These are phyloP conservation scores for Catocala nupta DNA, from an alignment of 2,888 invertebrate genomes.

Conservation along the genomic window DNA sequence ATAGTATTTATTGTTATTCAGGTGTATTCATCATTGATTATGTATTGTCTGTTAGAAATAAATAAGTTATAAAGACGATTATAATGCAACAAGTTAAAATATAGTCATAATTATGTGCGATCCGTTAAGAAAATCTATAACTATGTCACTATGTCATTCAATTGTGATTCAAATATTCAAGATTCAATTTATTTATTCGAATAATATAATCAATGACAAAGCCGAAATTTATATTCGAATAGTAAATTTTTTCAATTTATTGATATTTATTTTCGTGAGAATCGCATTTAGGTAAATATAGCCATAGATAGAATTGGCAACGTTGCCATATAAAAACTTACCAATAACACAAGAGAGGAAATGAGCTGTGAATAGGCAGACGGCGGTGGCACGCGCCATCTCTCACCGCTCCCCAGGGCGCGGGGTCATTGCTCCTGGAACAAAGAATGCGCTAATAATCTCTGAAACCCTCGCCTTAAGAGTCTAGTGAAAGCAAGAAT, in stretches of 20 bases:
- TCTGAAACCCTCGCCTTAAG: conserved; percentile 30
- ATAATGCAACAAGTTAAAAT: no score
- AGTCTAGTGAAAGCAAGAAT: conserved; percentile 3
- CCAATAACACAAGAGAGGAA: conserved; percentile 83
- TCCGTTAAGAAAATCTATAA: no score
- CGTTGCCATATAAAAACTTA: conserved; percentile 58
- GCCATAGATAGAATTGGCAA: neutral
- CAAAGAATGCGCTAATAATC: conserved; percentile 75
- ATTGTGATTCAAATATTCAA: no score
- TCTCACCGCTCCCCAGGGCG: conserved; percentile 53
- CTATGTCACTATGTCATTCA: no score
- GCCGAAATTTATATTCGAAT: no score
- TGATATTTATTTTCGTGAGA: neutral
- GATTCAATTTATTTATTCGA: no score
- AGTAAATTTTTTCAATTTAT: neutral
- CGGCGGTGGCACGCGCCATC: conserved; percentile 75
- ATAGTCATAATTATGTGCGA: no score
- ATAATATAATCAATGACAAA: no score
- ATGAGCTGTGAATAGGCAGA: conserved; percentile 81
- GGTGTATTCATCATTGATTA: no score
- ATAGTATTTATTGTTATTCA: no score
- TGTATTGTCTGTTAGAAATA: no score
- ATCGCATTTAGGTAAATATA: neutral
- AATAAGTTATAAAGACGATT: no score
- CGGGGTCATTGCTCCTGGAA: conserved; percentile 79